These are phyloP conservation scores for Aspidiotus rigidus DNA, from an alignment of 2,888 invertebrate species.

Conservation along the genomic window DNA sequence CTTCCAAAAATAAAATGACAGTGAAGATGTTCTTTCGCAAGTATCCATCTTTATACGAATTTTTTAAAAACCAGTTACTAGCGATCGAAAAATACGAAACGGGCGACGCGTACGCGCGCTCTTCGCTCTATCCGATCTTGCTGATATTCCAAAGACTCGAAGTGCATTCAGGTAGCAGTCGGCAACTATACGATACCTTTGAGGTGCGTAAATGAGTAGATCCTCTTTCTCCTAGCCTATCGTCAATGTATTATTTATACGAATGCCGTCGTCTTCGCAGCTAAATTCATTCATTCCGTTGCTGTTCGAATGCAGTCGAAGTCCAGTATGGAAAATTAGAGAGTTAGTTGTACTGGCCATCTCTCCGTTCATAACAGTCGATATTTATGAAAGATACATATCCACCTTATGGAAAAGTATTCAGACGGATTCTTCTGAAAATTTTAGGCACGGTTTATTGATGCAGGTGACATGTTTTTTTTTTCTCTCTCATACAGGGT, in stretches of 20 bases:
- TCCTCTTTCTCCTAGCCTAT: constrained; percentile 7
- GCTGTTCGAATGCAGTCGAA: constrained; percentile 55
- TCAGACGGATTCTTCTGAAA: constrained; percentile 45
- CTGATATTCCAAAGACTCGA: constrained; percentile 58
- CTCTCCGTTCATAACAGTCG: constrained; percentile 50
- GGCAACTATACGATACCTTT: constrained; percentile 14
- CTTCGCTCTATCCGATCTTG: constrained; percentile 65
- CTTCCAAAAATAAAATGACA: constrained; percentile 59
- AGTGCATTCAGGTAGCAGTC: constrained; percentile 10
- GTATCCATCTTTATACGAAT: constrained; percentile 55
- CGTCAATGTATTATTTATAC: neutral
- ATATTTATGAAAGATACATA: constrained; percentile 41
- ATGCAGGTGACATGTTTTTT: constrained; percentile 50
- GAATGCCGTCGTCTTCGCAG: constrained; percentile 42
- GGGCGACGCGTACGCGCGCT: constrained; percentile 42
- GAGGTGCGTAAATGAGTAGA: constrained; percentile 15
- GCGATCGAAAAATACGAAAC: neutral
- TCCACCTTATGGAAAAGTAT: constrained; percentile 42
- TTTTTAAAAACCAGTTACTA: constrained; percentile 42
- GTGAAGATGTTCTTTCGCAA: constrained; percentile 70
- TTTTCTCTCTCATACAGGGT: no score
- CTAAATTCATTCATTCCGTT: constrained; percentile 56
- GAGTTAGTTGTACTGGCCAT: constrained; percentile 63
- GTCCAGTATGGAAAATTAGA: constrained; percentile 59
- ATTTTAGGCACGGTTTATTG: constrained; percentile 57